Base-by-base conservation (phyloP, 2,888 invertebrate genomes). In the Mythimna impura region DNA sequence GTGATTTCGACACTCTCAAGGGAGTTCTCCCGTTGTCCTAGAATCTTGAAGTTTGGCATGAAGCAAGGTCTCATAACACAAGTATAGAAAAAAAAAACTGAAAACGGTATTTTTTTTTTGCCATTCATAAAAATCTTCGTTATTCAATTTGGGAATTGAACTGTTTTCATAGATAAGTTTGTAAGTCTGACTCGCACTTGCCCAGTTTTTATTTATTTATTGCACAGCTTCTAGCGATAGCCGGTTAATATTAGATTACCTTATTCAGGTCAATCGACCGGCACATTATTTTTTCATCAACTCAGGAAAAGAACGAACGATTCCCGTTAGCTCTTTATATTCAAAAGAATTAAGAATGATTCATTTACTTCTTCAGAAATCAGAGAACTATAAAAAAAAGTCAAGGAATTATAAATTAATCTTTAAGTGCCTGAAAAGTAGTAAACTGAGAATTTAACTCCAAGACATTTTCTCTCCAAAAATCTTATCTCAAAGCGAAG, bases 391-490 rank as follows among this genome's bases (percentile, higher is more conserved):
- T 54, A 71, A 61, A 54, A 61, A 54, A 47, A 47, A 43, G 40
- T 34, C 10, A 71, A 78, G 25, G 25, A 52, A 72, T 52, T 78
- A 60, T 72, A 54, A 78, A 72, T 22, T 10, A 78, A 43, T 50
- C 55, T 55, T 47, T 40, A 20, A 73, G 77, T 54, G n/a, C 43
- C 34, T 36, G 6, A 71, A 71, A 71, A 78, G 58, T 71, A 52
- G 34, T 78, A 34, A 78, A 60, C 58, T 34, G 20, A 52, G 61
- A 78, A 57, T 78, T 75, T 52, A 12, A 62, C 40, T 60, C 30
- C 12, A 14, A 79, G 12, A 73, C 20, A 72, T 64, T 66, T 47
- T 36, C 50, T 22, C 52, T 12, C 43, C 30, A 43, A 57, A 76
- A 81, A 66, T 62, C 52, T 66, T 61, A 62, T 50, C 40, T 36